These are phyloP conservation scores for Falcunculus frontatus DNA, from an alignment of 2,113 vertebrate species.

Conservation along the genomic window DNA sequence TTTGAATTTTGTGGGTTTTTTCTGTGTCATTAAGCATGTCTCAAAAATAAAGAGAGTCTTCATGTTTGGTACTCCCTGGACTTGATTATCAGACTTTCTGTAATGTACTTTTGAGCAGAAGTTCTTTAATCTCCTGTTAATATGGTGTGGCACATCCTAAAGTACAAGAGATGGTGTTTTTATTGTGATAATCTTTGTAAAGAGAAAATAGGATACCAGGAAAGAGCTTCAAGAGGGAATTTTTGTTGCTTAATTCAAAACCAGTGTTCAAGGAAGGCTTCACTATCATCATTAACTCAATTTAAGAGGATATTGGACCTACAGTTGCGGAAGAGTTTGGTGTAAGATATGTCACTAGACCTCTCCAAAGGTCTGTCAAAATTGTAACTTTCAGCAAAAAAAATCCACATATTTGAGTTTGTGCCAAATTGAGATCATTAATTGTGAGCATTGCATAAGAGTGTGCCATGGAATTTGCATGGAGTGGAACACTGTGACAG, in stretches of 20 bases:
- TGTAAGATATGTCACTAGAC: not conserved
- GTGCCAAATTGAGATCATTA: not conserved
- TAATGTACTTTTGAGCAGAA: not conserved
- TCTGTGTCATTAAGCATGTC: not conserved
- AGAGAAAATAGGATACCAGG: not conserved
- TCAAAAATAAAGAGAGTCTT: not conserved
- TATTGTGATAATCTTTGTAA: not conserved
- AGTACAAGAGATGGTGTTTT: not conserved
- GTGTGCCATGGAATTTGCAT: not conserved
- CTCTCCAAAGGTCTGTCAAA: not conserved
- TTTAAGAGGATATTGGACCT: not conserved
- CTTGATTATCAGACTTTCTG: not conserved
- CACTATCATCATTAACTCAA: not conserved
- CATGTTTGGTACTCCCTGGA: not conserved
- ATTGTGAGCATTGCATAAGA: not conserved
- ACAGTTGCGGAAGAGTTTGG: not conserved
- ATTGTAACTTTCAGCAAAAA: not conserved
- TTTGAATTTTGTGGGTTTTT: not conserved
- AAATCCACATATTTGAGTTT: not conserved
- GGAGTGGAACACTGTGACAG: not conserved
- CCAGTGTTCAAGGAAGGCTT: not conserved
- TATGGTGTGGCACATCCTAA: not conserved
- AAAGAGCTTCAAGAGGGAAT: not conserved
- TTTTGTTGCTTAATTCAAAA: not conserved
- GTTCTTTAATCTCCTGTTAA: not conserved